Evolutionary conservation across 2,888 invertebrate species (phyloP), one percentile per base, ranked within the genome.

Genomic region (Vannuccia rotundouncinata): DNA sequence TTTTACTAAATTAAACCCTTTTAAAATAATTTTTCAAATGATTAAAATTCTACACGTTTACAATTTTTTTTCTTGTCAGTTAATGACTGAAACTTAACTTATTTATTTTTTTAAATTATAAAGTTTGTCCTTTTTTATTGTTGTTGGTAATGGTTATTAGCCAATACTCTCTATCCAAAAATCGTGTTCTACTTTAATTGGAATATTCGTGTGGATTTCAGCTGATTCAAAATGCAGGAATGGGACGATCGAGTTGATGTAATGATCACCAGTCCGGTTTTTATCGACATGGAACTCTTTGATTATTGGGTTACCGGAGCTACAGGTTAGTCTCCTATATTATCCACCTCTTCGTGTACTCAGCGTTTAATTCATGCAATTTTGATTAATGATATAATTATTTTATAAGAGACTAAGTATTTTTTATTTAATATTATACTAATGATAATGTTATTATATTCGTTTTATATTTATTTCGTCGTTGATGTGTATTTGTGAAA

Each of bases 221-320:
- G 45, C 5, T 5, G 5, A 17, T 13, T 45, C 17, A 45, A 17
- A 45, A 66, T 66, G 66, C 66, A 66, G 22, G 66, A 66, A 66
- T 5, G 5, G 66, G 66, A 66, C 22, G 66, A 66, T n/a, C 66
- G 66, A 66, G 66, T 66, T 5, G 66, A 66, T 66, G 66, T 66
- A 2, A 66, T 66, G 66, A 66, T 66, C 13, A 66, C 66, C 66
- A 66, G 10, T 22, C 66, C 66, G 25, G 66, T 66, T 5, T 66
- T 66, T 22, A 66, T 66, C 22, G 66, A 66, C 66, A 66, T 66
- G 66, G 66, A 66, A 27, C 22, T 66, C 13, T 66, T 66, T 66
- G 66, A 22, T 22, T 66, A 66, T 27, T 66, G 66, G 66, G 66
- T 66, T 27, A 66, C 5, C 5, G 66, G 66, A 66, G 13, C 22